A percentile compares a stretch with the other conserved stretches of the same genome.
Evolutionary conservation across 37 sponge, comb jelly and placozoan genomes (phyloP).

Genomic region (Tethya wilhelma): DNA sequence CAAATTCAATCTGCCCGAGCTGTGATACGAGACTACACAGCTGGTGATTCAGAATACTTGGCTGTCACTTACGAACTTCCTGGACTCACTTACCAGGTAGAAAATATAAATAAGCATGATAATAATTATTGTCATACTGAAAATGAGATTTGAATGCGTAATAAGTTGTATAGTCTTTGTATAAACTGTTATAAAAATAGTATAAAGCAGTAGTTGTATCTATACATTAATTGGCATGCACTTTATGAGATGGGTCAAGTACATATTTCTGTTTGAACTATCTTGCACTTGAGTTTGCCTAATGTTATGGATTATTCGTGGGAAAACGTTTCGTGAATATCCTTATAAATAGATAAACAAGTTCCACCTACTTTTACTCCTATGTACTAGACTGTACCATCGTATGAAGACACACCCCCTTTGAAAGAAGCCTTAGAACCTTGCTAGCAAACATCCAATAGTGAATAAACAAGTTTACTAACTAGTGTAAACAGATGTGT

Average conservation of each 20-base stretch:
- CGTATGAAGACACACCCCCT: neutral
- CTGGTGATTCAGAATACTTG: constrained; percentile 2
- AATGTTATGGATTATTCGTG: no score
- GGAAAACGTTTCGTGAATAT: no score
- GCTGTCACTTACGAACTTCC: neutral
- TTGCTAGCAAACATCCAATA: neutral
- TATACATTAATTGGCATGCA: no score
- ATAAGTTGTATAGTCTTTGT: neutral
- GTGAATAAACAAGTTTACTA: neutral
- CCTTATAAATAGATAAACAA: no score
- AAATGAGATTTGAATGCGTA: neutral
- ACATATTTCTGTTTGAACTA: neutral
- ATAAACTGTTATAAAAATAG: no score
- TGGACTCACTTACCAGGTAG: constrained; percentile 6
- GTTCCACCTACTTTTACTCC: no score
- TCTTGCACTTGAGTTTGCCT: no score
- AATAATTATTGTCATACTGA: no score
- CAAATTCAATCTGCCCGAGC: constrained; percentile 13
- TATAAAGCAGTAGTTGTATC: no score
- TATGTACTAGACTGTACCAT: no score
- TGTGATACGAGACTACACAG: neutral
- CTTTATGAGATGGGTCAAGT: neutral
- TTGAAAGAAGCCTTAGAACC: neutral
- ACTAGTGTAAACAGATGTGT: neutral
- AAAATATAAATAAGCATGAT: neutral